A percentile compares a stretch with the other conserved stretches of the same genome.
Evolutionary conservation across 2,797 vertebrate species (phyloP).

Genomic region (Saxicola maurus): DNA sequence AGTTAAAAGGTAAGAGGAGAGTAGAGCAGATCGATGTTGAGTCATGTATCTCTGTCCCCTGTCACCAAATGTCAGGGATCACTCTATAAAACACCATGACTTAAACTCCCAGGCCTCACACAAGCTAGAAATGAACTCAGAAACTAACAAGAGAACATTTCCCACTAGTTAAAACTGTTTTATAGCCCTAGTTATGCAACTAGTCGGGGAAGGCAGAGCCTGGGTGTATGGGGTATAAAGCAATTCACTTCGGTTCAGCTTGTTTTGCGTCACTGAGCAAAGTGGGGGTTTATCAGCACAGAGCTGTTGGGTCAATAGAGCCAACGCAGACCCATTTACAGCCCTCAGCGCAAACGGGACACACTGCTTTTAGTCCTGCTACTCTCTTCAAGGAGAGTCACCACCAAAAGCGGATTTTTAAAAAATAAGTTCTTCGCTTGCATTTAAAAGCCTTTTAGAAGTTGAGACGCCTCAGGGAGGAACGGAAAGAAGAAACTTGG

Average conservation of each 20-base stretch:
- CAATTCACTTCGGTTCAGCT: not conserved
- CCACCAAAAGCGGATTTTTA: not conserved
- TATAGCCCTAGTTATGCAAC: not conserved
- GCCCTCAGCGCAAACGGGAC: fast-evolving
- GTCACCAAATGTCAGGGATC: not conserved
- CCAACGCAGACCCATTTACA: not conserved
- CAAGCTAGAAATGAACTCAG: not conserved
- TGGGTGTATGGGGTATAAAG: not conserved
- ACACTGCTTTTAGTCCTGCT: fast-evolving
- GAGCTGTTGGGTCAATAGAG: fast-evolving
- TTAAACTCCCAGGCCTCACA: not conserved
- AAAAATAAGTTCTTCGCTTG: not conserved
- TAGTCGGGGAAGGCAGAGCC: not conserved
- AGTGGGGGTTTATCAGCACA: not conserved
- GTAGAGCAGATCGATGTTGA: not conserved
- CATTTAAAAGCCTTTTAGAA: not conserved
- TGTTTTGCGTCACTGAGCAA: not conserved
- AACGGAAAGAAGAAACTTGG: not conserved
- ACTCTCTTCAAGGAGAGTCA: not conserved
- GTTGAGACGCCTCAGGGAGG: not conserved
- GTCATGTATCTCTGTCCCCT: not conserved
- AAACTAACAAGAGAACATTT: fast-evolving
- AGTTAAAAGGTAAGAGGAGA: not conserved
- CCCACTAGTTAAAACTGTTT: not conserved
- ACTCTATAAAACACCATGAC: fast-evolving